Evolutionary conservation across 1,140 invertebrate genomes (phyloP).

Genomic region (Aphidius ervi): DNA sequence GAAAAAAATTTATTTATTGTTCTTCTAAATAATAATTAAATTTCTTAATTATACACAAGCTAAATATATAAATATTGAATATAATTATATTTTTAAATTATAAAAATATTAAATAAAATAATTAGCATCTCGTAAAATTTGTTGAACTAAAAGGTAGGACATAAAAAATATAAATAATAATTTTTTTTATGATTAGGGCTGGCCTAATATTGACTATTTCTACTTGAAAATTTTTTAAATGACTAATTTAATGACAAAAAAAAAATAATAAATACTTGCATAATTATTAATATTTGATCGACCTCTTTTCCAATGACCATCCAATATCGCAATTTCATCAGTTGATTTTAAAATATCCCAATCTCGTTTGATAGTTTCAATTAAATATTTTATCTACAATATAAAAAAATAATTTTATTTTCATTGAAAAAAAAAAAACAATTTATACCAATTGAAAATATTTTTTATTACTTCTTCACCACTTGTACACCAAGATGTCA

Average conservation of each 20-base stretch:
- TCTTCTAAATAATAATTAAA: no score
- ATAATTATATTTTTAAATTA: no score
- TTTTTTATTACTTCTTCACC: constrained; percentile 11
- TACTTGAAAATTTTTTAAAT: not conserved
- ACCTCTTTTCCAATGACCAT: not conserved
- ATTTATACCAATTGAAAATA: not conserved
- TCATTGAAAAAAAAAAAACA: not conserved
- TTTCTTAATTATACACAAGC: no score
- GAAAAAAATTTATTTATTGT: no score
- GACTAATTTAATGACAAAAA: not conserved
- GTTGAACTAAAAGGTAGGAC: no score
- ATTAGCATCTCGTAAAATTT: no score
- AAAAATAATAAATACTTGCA: constrained; percentile 9
- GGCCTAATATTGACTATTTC: no score
- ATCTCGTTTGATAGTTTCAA: not conserved
- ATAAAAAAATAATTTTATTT: not conserved
- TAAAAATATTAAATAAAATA: no score
- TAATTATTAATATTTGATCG: constrained; percentile 6
- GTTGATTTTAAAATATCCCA: not conserved
- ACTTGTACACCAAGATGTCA: constrained; percentile 11
- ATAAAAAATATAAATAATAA: no score
- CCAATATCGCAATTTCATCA: not conserved
- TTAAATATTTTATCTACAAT: not conserved
- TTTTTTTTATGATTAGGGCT: no score
- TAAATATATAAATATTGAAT: no score